Base-by-base conservation (phyloP, 2,113 vertebrate genomes). In the Malurus elegans region DNA sequence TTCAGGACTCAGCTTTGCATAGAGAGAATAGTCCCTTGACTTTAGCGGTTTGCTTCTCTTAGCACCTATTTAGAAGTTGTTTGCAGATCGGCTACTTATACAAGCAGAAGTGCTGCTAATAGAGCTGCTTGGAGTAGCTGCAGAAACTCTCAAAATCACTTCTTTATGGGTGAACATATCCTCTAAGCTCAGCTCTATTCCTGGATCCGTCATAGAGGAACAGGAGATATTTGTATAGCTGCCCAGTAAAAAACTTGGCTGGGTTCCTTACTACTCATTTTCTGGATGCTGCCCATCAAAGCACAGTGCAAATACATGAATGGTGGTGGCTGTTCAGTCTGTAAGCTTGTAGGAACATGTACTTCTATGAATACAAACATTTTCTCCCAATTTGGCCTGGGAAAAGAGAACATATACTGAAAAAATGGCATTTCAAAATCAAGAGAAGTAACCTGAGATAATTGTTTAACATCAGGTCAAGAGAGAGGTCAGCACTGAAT, bases 361-460 rank as follows among this genome's bases (percentile, higher is more conserved):
- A 78, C 90, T 92, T 86, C 23, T 24, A 90, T 32, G 74, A 93
- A 83, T 47, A 83, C 64, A 95, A 95, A 85, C 8, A 86, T 90
- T 70, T 95, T 88, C 8, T 48, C 14, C 31, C 50, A 50, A 4
- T 88, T 50, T 88, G 82, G 64, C 36, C 78, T 57, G 74, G 29
- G 51, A 70, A 86, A 80, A 97, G 80, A 78, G 73, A 69, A 80
- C 9, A 34, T 4, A 5, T 78, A 38, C 40, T 20, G 66, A 38
- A 95, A 95, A 94, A 83, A 62, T 6, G 31, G 1, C 4, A 11
- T 67, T 81, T 90, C 56, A 93, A 90, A 90, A 76, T 44, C 60
- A 60, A 94, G 73, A 90, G 93, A 94, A 95, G 62, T 19, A 66
- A 56, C 20, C 14, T 11, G 17, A 78, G 57, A n/a, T 31, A 83